Evolutionary conservation across 2,888 invertebrate genomes (phyloP).

Genomic region (Aproaerema taeniolella): DNA sequence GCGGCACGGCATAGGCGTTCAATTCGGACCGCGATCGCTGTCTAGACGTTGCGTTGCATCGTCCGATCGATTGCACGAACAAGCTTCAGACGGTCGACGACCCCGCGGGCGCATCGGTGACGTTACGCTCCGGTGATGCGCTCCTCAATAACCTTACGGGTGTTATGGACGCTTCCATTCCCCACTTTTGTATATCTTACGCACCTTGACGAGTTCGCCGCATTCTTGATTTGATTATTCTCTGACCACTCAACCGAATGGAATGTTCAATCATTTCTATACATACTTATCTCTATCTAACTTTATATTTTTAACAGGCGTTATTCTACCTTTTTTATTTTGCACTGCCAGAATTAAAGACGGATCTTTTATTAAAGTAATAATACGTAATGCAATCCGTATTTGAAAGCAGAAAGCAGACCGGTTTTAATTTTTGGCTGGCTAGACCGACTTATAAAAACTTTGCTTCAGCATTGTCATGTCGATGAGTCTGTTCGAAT

Average conservation of each 20-base stretch:
- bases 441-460: conserved; percentile 35
- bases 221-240: conserved; percentile 23
- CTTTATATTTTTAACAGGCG: too few species aligned
- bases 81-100: conserved; percentile 72
- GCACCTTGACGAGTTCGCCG: conserved; percentile 29
- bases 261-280: not conserved
- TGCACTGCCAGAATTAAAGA: conserved; percentile 20
- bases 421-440: conserved; percentile 45
- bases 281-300: not conserved
- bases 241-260: conserved; percentile 6
- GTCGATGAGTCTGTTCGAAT: conserved; percentile 25
- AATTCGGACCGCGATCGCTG: conserved; percentile 65
- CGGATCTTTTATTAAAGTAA: conserved; percentile 29
- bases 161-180: conserved; percentile 44
- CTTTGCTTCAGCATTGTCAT: conserved; percentile 31
- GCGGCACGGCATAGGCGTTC: conserved; percentile 57
- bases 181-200: conserved; percentile 36
- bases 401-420: conserved; percentile 36
- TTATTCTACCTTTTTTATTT: too few species aligned
- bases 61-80: conserved; percentile 74
- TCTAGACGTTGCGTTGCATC: conserved; percentile 73
- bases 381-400: conserved; percentile 43
- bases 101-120: conserved; percentile 75
- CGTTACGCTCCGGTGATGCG: conserved; percentile 74
- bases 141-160: conserved; percentile 62